These are phyloP conservation scores for Penaeus vannamei DNA, from an alignment of 1,140 invertebrate genomes.

Conservation along the genomic window DNA sequence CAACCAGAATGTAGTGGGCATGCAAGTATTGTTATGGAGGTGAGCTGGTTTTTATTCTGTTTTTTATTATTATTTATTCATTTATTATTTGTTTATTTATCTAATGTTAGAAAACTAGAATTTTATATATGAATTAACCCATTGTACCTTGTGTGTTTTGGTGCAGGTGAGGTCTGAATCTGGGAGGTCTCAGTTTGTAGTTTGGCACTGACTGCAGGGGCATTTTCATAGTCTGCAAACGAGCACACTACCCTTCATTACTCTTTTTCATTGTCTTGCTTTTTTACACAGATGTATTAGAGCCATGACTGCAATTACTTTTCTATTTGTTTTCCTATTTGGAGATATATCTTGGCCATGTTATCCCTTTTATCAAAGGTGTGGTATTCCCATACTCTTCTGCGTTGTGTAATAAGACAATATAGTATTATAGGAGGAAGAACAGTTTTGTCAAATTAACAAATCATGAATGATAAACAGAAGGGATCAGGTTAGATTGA, in stretches of 20 bases:
- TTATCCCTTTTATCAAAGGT: too few species aligned
- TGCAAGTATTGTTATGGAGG: slow-evolving; percentile 77
- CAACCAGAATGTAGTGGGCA: slow-evolving; percentile 78
- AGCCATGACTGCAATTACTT: not conserved
- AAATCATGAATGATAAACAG: too few species aligned
- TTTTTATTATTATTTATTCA: not conserved
- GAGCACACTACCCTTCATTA: not conserved
- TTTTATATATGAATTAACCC: too few species aligned
- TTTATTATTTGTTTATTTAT: not conserved
- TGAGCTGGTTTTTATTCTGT: slow-evolving; percentile 65
- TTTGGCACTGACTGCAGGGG: not conserved
- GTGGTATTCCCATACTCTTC: too few species aligned
- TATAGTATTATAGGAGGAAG: too few species aligned
- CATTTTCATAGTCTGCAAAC: not conserved
- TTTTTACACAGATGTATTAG: slow-evolving; percentile 31
- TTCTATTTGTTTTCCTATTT: not conserved
- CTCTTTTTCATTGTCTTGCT: slow-evolving; percentile 16
- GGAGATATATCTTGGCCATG: too few species aligned
- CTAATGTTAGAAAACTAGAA: not conserved
- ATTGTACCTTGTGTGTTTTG: too few species aligned
- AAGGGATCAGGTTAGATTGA: too few species aligned
- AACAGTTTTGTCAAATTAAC: too few species aligned
- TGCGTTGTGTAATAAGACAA: too few species aligned
- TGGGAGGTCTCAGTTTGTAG: not conserved
- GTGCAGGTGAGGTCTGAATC: too few species aligned